These are phyloP conservation scores for Andricus grossulariae DNA, from an alignment of 1,140 invertebrate genomes.

Conservation along the genomic window DNA sequence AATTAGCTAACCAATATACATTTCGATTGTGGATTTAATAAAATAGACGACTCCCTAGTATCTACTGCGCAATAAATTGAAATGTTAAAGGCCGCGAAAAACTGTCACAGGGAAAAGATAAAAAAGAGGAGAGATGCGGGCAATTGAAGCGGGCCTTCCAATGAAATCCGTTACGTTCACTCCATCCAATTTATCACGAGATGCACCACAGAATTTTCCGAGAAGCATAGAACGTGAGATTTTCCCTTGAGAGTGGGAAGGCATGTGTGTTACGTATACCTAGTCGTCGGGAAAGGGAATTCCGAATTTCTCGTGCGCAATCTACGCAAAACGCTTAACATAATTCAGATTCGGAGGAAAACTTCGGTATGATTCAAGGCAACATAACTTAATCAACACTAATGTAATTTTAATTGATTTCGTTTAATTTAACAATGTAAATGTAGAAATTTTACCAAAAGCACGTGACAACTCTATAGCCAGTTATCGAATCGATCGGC, in stretches of 20 bases:
- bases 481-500: conserved; percentile 37
- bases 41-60: too few relatives aligned
- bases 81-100: too few relatives aligned
- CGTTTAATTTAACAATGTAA: background rate
- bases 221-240: background rate
- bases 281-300: background rate
- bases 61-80: too few relatives aligned
- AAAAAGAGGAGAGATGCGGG: too few relatives aligned
- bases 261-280: background rate
- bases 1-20: too few relatives aligned
- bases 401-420: background rate
- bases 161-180: conserved; percentile 29
- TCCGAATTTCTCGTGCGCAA: background rate
- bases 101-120: too few relatives aligned
- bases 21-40: too few relatives aligned
- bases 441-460: background rate
- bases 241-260: background rate
- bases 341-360: too few relatives aligned
- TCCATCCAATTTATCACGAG: conserved; percentile 30
- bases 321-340: background rate
- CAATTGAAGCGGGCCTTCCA: background rate
- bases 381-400: background rate
- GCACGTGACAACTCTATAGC: conserved; percentile 4
- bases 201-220: background rate
- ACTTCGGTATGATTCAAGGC: too few relatives aligned